Conservation (phyloP, 2,113 vertebrate species). For the Petaurus breviceps region DNA sequence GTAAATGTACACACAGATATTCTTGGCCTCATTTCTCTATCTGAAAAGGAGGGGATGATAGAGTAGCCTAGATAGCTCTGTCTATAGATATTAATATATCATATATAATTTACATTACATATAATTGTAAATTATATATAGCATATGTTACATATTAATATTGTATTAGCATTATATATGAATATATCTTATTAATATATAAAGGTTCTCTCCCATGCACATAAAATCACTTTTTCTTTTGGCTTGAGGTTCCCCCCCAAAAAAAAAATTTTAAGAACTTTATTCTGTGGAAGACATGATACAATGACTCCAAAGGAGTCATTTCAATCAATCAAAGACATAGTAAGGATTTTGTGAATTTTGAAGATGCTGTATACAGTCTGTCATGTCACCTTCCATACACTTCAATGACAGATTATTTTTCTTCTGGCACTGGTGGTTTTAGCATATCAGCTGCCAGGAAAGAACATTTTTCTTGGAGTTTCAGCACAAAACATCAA, state of each 20-base stretch:
- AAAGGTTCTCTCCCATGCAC: slow-evolving; percentile 46
- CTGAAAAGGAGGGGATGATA: background rate
- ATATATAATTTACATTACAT: background rate
- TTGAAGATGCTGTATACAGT: slow-evolving; percentile 70
- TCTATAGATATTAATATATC: background rate
- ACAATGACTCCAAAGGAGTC: slow-evolving; percentile 70
- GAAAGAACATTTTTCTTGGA: slow-evolving; percentile 78
- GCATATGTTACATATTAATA: background rate
- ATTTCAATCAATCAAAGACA: slow-evolving; percentile 69
- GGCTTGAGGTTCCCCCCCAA: slow-evolving; percentile 55
- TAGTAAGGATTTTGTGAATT: slow-evolving; percentile 76
- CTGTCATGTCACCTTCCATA: slow-evolving; percentile 71
- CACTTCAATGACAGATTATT: slow-evolving; percentile 75
- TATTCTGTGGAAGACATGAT: slow-evolving; percentile 54
- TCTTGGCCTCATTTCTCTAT: background rate
- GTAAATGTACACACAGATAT: background rate
- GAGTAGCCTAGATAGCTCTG: background rate
- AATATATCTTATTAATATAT: slow-evolving; percentile 54
- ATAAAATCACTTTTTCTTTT: slow-evolving; percentile 55
- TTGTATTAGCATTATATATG: background rate
- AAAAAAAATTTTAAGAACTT: slow-evolving; percentile 72
- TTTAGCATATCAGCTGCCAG: slow-evolving; percentile 67
- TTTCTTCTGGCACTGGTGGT: slow-evolving; percentile 73
- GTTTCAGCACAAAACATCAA: slow-evolving; percentile 71
- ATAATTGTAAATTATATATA: background rate